A percentile compares a stretch with the other conserved stretches of the same genome.
Evolutionary conservation across 2,888 invertebrate genomes (phyloP).

Genomic region (Molorchus minor): DNA sequence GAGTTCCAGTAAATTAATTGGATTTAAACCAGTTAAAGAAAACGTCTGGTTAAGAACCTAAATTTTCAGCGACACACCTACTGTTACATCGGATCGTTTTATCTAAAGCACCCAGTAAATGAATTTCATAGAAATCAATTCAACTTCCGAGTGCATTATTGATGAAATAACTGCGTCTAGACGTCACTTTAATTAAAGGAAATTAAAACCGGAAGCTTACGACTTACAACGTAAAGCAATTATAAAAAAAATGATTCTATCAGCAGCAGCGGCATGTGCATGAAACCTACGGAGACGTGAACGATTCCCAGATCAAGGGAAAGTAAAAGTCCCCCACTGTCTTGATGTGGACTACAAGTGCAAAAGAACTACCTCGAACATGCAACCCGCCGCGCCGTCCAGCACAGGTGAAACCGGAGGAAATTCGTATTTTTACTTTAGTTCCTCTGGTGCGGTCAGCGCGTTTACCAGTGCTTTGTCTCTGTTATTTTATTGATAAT

Average conservation of each 20-base stretch:
- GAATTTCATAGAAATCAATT: too few species aligned
- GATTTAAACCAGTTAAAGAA: too few species aligned
- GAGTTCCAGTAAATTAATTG: too few species aligned
- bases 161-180: background rate
- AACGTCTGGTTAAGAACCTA: too few species aligned
- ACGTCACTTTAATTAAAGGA: background rate
- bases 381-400: constrained; percentile 26
- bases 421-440: constrained; percentile 29
- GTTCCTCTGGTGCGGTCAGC: constrained; percentile 37
- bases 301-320: constrained; percentile 35
- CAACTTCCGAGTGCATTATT: too few species aligned
- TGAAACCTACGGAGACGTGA: constrained; percentile 10
- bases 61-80: too few species aligned
- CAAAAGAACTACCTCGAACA: constrained; percentile 40
- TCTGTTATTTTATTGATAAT: constrained; percentile 25
- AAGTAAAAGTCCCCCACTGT: constrained; percentile 40
- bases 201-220: constrained; percentile 3
- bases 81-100: too few species aligned
- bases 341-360: constrained; percentile 34
- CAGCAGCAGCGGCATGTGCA: constrained; percentile 1
- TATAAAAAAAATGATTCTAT: background rate
- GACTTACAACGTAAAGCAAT: background rate
- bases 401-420: constrained; percentile 24
- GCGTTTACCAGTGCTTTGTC: constrained; percentile 32
- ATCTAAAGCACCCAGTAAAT: too few species aligned